Evolutionary conservation across 2,888 invertebrate genomes (phyloP).

Genomic region (Eristalis tenax): DNA sequence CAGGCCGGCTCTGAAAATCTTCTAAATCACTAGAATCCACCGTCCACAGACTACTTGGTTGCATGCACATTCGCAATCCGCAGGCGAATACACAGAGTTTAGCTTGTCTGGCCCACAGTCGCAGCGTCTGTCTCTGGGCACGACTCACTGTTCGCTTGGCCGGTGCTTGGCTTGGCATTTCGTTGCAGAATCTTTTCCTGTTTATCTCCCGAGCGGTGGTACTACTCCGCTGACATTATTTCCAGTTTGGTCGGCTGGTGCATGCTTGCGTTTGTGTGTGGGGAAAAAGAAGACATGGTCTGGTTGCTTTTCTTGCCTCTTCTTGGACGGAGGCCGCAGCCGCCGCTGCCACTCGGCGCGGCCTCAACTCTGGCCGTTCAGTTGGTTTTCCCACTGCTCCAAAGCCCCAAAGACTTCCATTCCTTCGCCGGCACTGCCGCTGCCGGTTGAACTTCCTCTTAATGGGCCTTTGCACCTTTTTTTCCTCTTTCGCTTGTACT

Average conservation of each 20-base stretch:
- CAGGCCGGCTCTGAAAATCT: constrained; percentile 54
- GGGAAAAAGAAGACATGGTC: constrained; percentile 65
- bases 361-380: constrained; percentile 20
- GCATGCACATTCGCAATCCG: constrained; percentile 52
- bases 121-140: neutral
- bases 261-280: constrained; percentile 5
- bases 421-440: constrained; percentile 16
- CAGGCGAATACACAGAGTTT: constrained; percentile 25
- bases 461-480: constrained; percentile 30
- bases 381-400: constrained; percentile 69
- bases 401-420: constrained; percentile 72
- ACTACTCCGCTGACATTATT: constrained; percentile 72
- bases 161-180: constrained; percentile 61
- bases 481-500: neutral
- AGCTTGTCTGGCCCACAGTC: constrained; percentile 14
- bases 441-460: constrained; percentile 65
- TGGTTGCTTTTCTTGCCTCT: constrained; percentile 64
- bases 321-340: constrained; percentile 12
- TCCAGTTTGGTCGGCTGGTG: constrained; percentile 63
- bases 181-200: constrained; percentile 72
- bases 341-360: neutral
- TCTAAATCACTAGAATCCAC: constrained; percentile 64
- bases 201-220: constrained; percentile 54
- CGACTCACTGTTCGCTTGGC: constrained; percentile 21
- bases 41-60: constrained; percentile 10